Conservation (phyloP, 2,888 invertebrate genomes). For the Blastobasis adustella region DNA sequence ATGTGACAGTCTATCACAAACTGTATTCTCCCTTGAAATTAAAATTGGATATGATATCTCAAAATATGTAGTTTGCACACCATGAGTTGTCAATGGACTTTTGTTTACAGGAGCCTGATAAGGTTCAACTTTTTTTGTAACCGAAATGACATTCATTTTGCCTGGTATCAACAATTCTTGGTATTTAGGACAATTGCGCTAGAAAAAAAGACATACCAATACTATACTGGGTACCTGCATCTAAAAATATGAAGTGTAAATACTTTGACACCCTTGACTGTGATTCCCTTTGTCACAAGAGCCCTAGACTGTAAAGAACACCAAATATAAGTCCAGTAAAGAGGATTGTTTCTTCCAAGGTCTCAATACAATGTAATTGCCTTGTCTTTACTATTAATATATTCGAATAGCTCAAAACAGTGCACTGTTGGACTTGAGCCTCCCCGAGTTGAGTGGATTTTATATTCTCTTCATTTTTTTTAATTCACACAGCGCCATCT, state of each 20-base stretch:
- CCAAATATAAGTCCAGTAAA: too few species aligned
- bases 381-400: too few species aligned
- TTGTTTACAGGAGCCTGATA: neutral
- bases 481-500: too few species aligned
- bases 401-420: too few species aligned
- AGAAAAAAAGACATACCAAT: neutral
- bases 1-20: constrained; percentile 15
- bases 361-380: too few species aligned
- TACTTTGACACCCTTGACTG: too few species aligned
- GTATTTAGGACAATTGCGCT: constrained; percentile 25
- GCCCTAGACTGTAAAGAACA: too few species aligned
- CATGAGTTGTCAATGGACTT: neutral
- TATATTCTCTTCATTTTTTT: too few species aligned
- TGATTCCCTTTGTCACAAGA: too few species aligned
- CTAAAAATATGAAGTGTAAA: neutral
- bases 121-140: constrained; percentile 14
- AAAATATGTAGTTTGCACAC: constrained; percentile 2
- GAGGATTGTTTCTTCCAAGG: too few species aligned
- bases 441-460: too few species aligned
- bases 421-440: too few species aligned
- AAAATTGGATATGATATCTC: constrained; percentile 23
- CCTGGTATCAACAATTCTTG: constrained; percentile 36
- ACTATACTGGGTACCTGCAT: neutral
- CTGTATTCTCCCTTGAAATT: constrained; percentile 14
- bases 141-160: constrained; percentile 27